phyloP scores from a whole-genome alignment of 2,888 invertebrate genomes.

The Xanthorhoe spadicearia region DNA sequence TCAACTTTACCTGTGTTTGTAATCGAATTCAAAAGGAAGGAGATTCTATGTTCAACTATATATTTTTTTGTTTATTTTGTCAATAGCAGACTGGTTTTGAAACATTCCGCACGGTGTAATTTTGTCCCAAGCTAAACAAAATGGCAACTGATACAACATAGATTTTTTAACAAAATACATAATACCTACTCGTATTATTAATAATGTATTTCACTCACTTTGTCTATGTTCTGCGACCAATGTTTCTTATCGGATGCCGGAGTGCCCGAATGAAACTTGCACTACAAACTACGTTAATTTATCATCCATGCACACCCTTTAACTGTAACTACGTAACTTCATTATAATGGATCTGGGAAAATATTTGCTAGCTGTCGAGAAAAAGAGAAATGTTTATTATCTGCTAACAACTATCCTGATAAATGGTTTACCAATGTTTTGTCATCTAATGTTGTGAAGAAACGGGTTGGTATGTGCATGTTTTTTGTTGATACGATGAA shows the following conservation, averaged over 20 bases:
- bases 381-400: slow-evolving; percentile 7
- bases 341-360: slow-evolving; percentile 10
- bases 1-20: neutral
- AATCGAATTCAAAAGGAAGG: too few relatives aligned
- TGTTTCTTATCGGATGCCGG: slow-evolving; percentile 11
- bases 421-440: neutral
- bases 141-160: too few relatives aligned
- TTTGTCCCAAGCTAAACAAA: too few relatives aligned
- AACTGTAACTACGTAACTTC: slow-evolving; percentile 15
- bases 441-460: neutral
- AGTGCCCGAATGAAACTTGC: slow-evolving; percentile 15
- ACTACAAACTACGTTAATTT: neutral
- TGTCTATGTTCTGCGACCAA: neutral
- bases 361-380: slow-evolving; percentile 10
- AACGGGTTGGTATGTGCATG: neutral
- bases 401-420: slow-evolving; percentile 1
- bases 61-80: too few relatives aligned
- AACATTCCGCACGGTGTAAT: too few relatives aligned
- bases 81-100: too few relatives aligned
- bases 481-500: neutral
- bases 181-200: too few relatives aligned
- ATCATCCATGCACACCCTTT: neutral
- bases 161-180: too few relatives aligned
- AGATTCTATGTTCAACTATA: too few relatives aligned
- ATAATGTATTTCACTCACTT: neutral